Conservation (phyloP, 2,888 invertebrate genomes). For the Athalia cordata region DNA sequence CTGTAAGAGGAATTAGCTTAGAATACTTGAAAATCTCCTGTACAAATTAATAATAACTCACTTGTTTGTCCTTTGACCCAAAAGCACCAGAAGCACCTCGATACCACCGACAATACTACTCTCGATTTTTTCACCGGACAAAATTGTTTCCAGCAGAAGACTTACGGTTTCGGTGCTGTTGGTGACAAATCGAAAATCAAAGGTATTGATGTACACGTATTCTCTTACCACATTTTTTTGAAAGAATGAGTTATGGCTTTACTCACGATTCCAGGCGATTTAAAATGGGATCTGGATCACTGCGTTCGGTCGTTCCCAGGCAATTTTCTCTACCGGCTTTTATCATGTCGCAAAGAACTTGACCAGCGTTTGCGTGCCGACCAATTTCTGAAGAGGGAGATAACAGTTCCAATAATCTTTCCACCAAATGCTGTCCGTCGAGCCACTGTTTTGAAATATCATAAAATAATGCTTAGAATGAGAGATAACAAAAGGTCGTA, state of each 20-base stretch:
- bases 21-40: background rate
- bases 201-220: background rate
- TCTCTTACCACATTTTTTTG: background rate
- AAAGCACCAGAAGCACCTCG: slow-evolving; percentile 84
- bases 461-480: background rate
- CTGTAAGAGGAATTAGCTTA: slow-evolving; percentile 48
- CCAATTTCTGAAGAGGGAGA: slow-evolving; percentile 82
- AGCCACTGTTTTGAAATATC: slow-evolving; percentile 83
- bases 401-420: slow-evolving; percentile 82
- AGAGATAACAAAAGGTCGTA: slow-evolving; percentile 35
- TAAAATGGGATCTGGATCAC: slow-evolving; percentile 83
- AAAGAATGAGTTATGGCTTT: slow-evolving; percentile 26
- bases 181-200: slow-evolving; percentile 43
- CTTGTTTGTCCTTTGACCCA: slow-evolving; percentile 76
- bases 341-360: slow-evolving; percentile 91
- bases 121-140: slow-evolving; percentile 80
- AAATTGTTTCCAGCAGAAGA: slow-evolving; percentile 84
- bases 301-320: slow-evolving; percentile 76
- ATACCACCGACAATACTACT: slow-evolving; percentile 87
- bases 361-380: slow-evolving; percentile 90
- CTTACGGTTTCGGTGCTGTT: slow-evolving; percentile 80
- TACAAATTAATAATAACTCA: slow-evolving; percentile 59
- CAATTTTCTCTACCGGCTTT: slow-evolving; percentile 79
- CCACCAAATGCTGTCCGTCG: slow-evolving; percentile 90
- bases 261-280: slow-evolving; percentile 84